Evolutionary conservation across 2,113 vertebrate species (phyloP).

Genomic region (Sceloporus tristichus): DNA sequence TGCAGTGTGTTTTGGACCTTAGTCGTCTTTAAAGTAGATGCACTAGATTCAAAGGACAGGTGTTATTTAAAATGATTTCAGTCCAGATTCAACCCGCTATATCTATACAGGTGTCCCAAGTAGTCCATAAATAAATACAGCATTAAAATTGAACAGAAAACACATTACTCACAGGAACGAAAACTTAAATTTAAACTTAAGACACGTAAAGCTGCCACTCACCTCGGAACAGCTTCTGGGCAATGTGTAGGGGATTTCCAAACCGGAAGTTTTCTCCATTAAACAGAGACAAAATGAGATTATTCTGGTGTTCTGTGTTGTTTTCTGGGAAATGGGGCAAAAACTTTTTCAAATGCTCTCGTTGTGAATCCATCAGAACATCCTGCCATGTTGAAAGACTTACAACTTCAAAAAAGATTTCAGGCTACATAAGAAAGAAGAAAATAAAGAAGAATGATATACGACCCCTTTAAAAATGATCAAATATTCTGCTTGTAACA

Average conservation of each 20-base stretch:
- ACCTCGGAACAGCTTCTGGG: conserved; percentile 96
- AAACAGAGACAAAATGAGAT: conserved; percentile 85
- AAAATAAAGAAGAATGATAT: not conserved
- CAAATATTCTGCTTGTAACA: conserved; percentile 31
- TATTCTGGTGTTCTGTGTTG: conserved; percentile 83
- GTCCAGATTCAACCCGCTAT: not conserved
- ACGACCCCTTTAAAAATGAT: not conserved
- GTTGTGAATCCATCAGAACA: conserved; percentile 89
- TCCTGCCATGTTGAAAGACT: conserved; percentile 92
- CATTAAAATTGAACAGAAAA: not conserved
- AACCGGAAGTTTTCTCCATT: conserved; percentile 90
- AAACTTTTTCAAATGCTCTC: conserved; percentile 91
- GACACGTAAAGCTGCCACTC: conserved; percentile 10
- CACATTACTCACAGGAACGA: not conserved
- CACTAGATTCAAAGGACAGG: too few species aligned
- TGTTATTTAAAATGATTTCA: too few species aligned
- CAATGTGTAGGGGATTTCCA: conserved; percentile 93
- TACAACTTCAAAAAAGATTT: conserved; percentile 95
- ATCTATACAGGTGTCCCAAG: not conserved
- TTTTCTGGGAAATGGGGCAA: conserved; percentile 90
- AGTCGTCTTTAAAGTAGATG: not conserved
- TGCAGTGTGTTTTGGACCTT: too few species aligned
- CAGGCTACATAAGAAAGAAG: conserved; percentile 79
- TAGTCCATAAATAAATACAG: not conserved
- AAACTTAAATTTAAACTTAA: not conserved